Conservation (phyloP, 2,113 vertebrate species). For the Channa maculata region DNA sequence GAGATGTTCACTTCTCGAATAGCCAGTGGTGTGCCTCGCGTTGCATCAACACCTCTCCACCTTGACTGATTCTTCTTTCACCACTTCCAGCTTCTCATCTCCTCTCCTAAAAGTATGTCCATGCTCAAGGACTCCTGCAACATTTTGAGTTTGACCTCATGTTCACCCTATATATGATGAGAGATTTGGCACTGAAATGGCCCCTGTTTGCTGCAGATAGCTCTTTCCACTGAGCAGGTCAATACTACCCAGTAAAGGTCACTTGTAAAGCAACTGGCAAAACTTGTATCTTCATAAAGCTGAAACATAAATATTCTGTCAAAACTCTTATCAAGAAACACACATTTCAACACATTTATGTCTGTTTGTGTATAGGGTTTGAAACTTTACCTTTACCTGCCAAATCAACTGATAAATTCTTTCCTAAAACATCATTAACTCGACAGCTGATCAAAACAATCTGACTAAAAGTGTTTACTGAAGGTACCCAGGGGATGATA, state of each 20-base stretch:
- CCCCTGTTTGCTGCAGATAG: slow-evolving; percentile 39
- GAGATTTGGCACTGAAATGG: slow-evolving; percentile 32
- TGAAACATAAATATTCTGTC: slow-evolving; percentile 25
- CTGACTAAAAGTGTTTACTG: slow-evolving; percentile 23
- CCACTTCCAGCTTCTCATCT: slow-evolving; percentile 23
- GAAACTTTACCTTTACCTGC: slow-evolving; percentile 5
- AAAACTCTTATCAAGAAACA: slow-evolving; percentile 42
- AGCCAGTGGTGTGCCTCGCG: slow-evolving; percentile 6
- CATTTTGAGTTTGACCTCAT: slow-evolving; percentile 21
- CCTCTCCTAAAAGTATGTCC: neutral
- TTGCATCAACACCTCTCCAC: slow-evolving; percentile 44
- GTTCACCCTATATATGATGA: slow-evolving; percentile 6
- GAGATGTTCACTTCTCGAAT: slow-evolving; percentile 17
- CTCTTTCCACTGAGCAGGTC: neutral
- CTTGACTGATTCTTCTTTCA: slow-evolving; percentile 23
- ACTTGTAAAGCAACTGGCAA: neutral
- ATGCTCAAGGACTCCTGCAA: slow-evolving; percentile 20
- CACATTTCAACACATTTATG: slow-evolving; percentile 24
- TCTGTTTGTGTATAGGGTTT: slow-evolving; percentile 10
- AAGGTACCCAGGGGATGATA: neutral
- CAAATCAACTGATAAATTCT: neutral
- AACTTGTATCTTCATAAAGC: slow-evolving; percentile 10
- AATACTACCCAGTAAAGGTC: neutral
- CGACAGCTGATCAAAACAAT: slow-evolving; percentile 27
- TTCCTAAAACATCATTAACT: neutral